Evolutionary conservation across 2,113 vertebrate genomes (phyloP), one percentile per base, ranked within the genome.

Genomic region (Stegastes partitus): DNA sequence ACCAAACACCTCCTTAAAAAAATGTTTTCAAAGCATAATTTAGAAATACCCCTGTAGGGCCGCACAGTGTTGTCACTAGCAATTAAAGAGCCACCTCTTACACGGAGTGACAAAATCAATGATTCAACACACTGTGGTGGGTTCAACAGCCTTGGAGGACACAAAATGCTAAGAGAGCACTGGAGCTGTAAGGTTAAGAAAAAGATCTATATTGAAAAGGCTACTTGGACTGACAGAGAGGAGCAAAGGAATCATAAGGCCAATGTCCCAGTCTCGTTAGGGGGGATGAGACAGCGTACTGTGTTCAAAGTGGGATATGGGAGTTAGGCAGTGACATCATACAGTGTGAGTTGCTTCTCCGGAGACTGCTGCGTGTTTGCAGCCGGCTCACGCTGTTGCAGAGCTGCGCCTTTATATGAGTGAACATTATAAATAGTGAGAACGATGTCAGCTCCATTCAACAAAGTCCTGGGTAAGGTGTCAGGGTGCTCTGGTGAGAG

Each of bases 61-160:
- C 82, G 34, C 64, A 55, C 55, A 19, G 71, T 59, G 63, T 80
- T 90, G 88, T 87, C 87, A 82, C 88, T 45, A 72, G 81, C 89
- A 88, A 90, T 93, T 92, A 91, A 72, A 87, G 75, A 53, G 67
- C 68, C 87, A 88, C 74, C 86, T 87, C 57, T 64, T 86, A 63
- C 69, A 53, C 66, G 58, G 73, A 87, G 87, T 81, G 91, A 89
- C 89, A 91, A 85, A 93, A 93, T 93, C 91, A 91, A 91, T 93
- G 90, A 85, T 77, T 71, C 85, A 87, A 85, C 83, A 80, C 82
- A 57, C 73, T 81, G 83, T 81, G 86, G 68, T 71, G 74, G 68
- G 74, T 89, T 83, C 85, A 90, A 89, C 74, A 78, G 81, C 70
- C 85, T 82, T 51, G 59, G 79, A 91, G 71, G 74, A 79, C 72